Percentiles rank a stretch among this genome's conserved stretches.
These are phyloP conservation scores for Ahaetulla prasina DNA, from an alignment of 2,113 vertebrate species.

Conservation along the genomic window DNA sequence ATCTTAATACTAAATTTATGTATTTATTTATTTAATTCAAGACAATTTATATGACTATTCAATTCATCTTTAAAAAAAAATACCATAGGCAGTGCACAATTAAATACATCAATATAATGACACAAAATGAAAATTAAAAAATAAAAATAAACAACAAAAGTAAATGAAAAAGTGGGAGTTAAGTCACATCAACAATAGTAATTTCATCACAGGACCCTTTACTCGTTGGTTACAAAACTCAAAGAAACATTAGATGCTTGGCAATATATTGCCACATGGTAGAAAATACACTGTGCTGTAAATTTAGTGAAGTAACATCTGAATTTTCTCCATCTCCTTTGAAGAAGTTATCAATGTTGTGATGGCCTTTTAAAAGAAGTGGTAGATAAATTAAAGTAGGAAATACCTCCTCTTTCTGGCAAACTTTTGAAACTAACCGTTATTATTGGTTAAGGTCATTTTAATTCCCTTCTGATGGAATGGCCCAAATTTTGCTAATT, in stretches of 20 bases:
- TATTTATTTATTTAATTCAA: background rate
- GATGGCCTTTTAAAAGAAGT: slow-evolving; percentile 28
- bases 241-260: slow-evolving; percentile 29
- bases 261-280: slow-evolving; percentile 12
- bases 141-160: background rate
- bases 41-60: background rate
- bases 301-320: slow-evolving; percentile 34
- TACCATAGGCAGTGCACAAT: background rate
- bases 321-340: slow-evolving; percentile 46
- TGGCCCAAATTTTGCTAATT: background rate
- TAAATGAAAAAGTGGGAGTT: background rate
- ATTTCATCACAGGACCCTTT: background rate
- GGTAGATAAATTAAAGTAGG: slow-evolving; percentile 18
- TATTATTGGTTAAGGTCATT: slow-evolving; percentile 8
- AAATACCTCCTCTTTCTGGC: slow-evolving; percentile 11
- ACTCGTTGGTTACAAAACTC: background rate
- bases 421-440: background rate
- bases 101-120: background rate
- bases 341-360: slow-evolving; percentile 16
- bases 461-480: background rate
- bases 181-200: background rate
- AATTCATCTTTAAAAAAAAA: background rate
- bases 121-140: background rate
- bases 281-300: slow-evolving; percentile 19
- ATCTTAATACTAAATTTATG: background rate